Conservation (phyloP, 2,888 invertebrate species). For the Zele albiditarsus region DNA sequence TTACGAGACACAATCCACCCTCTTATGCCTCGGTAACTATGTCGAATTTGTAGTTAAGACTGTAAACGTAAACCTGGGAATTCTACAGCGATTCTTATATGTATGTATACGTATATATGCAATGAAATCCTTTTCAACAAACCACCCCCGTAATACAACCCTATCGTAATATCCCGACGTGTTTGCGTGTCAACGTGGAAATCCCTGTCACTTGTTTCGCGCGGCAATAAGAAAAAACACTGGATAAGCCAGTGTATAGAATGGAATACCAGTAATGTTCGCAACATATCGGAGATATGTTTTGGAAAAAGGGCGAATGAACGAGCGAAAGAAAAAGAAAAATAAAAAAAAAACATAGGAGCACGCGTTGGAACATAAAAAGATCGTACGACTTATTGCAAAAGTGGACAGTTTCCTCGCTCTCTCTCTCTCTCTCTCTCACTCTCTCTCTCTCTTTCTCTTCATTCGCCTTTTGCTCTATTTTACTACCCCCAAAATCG, state of each 20-base stretch:
- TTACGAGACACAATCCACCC: conserved; percentile 69
- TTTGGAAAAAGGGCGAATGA: conserved; percentile 26
- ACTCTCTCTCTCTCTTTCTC: conserved; percentile 32
- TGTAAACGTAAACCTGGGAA: conserved; percentile 72
- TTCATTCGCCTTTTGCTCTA: too few species aligned
- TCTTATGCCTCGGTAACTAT: conserved; percentile 70
- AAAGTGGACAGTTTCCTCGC: conserved; percentile 48
- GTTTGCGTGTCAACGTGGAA: conserved; percentile 7
- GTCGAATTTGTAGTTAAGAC: conserved; percentile 72
- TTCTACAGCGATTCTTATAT: conserved; percentile 55
- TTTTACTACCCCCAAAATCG: conserved; percentile 25
- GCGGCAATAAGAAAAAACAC: neutral
- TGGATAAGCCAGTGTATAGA: neutral
- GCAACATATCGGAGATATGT: neutral
- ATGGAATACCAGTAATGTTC: neutral
- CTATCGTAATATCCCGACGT: neutral
- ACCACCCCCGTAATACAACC: conserved; percentile 9
- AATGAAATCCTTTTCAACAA: conserved; percentile 52
- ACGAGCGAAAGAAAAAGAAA: conserved; percentile 1
- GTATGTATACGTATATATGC: neutral
- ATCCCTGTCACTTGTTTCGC: conserved; percentile 12
- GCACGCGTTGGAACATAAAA: conserved; percentile 70
- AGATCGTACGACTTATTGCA: conserved; percentile 66
- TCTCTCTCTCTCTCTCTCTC: conserved; percentile 33
- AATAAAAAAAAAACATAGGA: conserved; percentile 57